Base-by-base conservation (phyloP, 2,797 vertebrate genomes). In the Micropoecilia bifurca region DNA sequence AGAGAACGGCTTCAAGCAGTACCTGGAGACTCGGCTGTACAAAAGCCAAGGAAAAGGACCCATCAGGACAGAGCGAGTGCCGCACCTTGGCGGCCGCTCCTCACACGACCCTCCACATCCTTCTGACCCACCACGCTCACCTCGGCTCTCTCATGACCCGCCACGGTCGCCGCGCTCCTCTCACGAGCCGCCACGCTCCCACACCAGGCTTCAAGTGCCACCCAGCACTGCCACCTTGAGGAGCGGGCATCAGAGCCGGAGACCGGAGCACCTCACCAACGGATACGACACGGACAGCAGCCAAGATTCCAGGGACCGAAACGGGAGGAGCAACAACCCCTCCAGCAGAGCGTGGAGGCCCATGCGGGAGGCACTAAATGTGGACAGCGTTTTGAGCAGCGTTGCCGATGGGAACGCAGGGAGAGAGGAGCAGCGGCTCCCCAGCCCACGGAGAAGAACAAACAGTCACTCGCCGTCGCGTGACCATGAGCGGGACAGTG, bases 241-340 rank as follows among this genome's bases (percentile, higher is more conserved):
- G 8, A 79, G 75, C 20, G 75, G 78, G 45, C 85, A 83, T 9
- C 7, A 74, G 20, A 76, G 90, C 75, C 94, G 89, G 45, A 90
- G 80, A 28, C 80, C 83, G 18, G 89, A 95, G 12, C 93, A 94
- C 0, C 61, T 84, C 3, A 39, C 91, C 75, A 94, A 97, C 8
- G 98, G 97, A 18, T 98, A 97, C 0, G 97, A 99, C 3, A 98
- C 97, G 0, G 98, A 99, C 90, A 96, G 97, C 92, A 98, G 97
- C 91, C 97, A 97, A 43, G 98, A 97, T 36, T 97, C 96, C 1
- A 92, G 96, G 85, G 96, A 95, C 25, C 96, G 91, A 9, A 97
- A 90, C 79, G 88, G 89, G 47, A 91, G 87, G 20, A 93, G 86
- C 77, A 71, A 92, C 88, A 95, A 93, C 91, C 83, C 92, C 83